Conservation (phyloP, 2,113 vertebrate species). For the Cercopithecus mona region DNA sequence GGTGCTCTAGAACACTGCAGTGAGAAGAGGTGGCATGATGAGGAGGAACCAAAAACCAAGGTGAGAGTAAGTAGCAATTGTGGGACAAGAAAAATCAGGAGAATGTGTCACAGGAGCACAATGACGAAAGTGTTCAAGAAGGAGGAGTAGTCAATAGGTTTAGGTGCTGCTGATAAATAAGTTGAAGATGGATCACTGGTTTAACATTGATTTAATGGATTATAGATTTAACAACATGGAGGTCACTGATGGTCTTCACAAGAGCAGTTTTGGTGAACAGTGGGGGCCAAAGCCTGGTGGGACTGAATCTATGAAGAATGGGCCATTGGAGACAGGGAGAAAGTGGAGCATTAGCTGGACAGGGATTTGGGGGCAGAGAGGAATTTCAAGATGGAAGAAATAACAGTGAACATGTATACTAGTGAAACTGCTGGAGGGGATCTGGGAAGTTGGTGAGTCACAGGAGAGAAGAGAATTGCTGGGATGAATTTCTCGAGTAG, state of each 20-base stretch:
- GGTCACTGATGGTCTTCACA: neutral
- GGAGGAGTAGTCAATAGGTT: neutral
- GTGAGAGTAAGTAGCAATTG: neutral
- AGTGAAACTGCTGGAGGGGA: neutral
- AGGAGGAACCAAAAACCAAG: neutral
- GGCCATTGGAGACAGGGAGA: neutral
- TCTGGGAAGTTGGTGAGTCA: neutral
- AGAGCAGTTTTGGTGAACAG: neutral
- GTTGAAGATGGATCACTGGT: neutral
- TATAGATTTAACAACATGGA: neutral
- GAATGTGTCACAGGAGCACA: neutral
- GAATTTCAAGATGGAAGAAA: neutral
- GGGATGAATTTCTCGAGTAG: neutral
- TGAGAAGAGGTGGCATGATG: neutral
- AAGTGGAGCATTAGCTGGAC: neutral
- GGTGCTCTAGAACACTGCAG: neutral
- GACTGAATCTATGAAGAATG: neutral
- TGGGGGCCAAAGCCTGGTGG: neutral
- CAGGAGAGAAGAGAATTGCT: too few relatives aligned
- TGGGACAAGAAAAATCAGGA: neutral
- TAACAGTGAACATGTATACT: too few relatives aligned
- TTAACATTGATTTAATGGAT: neutral
- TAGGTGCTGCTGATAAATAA: neutral
- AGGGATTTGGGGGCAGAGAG: neutral
- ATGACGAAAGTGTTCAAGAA: neutral